Percentiles rank a stretch among this genome's conserved stretches.
Evolutionary conservation across 2,888 invertebrate species (phyloP).

Genomic region (Nasonia oneida): DNA sequence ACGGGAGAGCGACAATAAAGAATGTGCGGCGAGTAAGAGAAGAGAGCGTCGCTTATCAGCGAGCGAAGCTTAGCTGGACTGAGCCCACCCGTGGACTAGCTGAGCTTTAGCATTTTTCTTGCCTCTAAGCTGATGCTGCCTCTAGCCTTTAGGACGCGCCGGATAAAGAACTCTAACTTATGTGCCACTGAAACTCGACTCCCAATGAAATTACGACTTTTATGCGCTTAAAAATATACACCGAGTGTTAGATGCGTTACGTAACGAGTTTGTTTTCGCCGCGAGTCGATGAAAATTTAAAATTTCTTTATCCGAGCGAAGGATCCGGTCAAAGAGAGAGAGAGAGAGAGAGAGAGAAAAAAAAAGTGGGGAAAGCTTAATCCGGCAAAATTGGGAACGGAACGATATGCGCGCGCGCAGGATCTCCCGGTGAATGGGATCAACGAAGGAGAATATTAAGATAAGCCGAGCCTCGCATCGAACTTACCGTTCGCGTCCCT

Average conservation of each 20-base stretch:
- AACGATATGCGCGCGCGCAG: neutral
- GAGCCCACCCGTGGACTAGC: neutral
- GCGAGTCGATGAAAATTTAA: neutral
- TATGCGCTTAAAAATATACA: neutral
- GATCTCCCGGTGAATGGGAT: slow-evolving; percentile 64
- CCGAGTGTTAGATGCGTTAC: no score
- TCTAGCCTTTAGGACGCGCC: neutral
- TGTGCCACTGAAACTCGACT: neutral
- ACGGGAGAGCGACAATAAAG: slow-evolving; percentile 8
- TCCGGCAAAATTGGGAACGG: neutral
- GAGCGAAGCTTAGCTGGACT: slow-evolving; percentile 9
- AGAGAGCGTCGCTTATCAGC: neutral
- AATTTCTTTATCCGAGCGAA: neutral
- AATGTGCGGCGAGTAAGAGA: neutral
- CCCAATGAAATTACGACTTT: neutral
- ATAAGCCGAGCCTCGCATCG: slow-evolving; percentile 62
- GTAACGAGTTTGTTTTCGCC: neutral
- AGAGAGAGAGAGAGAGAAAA: no score
- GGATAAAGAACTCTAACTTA: slow-evolving; percentile 12
- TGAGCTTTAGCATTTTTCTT: slow-evolving; percentile 46
- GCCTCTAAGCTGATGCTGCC: slow-evolving; percentile 36
- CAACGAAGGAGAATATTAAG: slow-evolving; percentile 67
- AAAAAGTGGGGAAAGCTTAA: slow-evolving; percentile 9
- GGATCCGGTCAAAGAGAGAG: neutral
- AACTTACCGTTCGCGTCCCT: slow-evolving; percentile 30